phyloP scores from a whole-genome alignment of 2,113 vertebrate species.

The Percopsis transmontana region DNA sequence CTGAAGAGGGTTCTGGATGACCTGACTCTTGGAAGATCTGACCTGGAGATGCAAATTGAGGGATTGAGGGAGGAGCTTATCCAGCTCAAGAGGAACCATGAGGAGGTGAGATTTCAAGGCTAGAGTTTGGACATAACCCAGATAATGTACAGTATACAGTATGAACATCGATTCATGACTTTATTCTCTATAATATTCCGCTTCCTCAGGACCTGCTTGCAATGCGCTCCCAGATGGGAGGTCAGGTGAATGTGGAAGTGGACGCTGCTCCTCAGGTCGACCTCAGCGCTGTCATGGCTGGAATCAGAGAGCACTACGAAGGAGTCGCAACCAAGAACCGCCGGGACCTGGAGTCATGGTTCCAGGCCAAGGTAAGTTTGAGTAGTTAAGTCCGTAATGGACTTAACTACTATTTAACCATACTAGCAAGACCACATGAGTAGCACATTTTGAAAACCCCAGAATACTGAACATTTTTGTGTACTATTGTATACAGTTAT shows the following conservation, averaged over 20 bases:
- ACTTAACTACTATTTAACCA: background rate
- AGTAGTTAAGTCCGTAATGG: background rate
- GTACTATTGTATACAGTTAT: too few species aligned
- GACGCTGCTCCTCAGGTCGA: constrained; percentile 60
- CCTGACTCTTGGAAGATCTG: constrained; percentile 66
- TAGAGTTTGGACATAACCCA: too few species aligned
- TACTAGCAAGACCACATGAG: background rate
- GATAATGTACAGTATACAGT: too few species aligned
- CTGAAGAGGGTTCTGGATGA: constrained; percentile 73
- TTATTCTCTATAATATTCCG: background rate
- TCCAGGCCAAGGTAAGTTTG: constrained; percentile 48
- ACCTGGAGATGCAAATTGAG: constrained; percentile 77
- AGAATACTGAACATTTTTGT: too few species aligned
- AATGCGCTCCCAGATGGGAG: constrained; percentile 36
- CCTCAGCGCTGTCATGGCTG: constrained; percentile 43
- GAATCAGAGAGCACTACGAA: constrained; percentile 81
- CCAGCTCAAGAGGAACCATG: constrained; percentile 78
- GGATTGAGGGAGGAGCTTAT: constrained; percentile 76
- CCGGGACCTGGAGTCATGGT: constrained; percentile 76
- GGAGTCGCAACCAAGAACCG: constrained; percentile 73
- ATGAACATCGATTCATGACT: too few species aligned
- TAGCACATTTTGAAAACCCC: too few species aligned
- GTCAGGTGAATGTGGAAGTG: constrained; percentile 70
- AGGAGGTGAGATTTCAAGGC: constrained; percentile 64
- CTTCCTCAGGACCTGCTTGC: constrained; percentile 41